Base-by-base conservation (phyloP, 2,113 vertebrate species). In the Dendropsophus ebraccatus region DNA sequence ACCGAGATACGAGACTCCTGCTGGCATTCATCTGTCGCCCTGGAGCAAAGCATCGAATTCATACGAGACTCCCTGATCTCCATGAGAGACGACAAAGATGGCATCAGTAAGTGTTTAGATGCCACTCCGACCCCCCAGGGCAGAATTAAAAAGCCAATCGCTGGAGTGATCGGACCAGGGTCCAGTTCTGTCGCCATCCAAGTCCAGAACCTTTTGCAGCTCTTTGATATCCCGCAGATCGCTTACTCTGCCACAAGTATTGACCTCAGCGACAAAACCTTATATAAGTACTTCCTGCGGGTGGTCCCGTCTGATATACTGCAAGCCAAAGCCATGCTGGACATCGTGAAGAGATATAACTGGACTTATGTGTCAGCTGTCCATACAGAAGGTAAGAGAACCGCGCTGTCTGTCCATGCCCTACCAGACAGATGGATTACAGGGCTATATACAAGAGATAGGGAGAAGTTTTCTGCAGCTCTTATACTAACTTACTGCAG, bases 11-110 rank as follows among this genome's bases (percentile, higher is more conserved):
- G 98, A 73, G 98, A 99, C 91, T 99, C 98, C 32, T 99, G 98
- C 90, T 99, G 98, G 98, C 97, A 99, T 88, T 99, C 98, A 0
- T 98, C 98, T 0, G 98, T 99, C 82, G 98, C 98, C 76, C 92
- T 99, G 91, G 98, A 99, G 90, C 98, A 99, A 91, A 99, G 98
- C 92, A 99, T 99, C 35, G 98, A 99, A 92, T 99, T 99, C 89
- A 99, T 99, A 87, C 94, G 98, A 74, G 98, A 99, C 92, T 99
- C 98, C 7, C 95, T 99, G 81, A 99, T 99, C 88, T 99, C 98
- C 65, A 98, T 98, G 87, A 91, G 97, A 75, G 98, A 99, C 19
- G 98, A 99, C 50, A 97, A 94, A 90, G 97, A 99, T 4, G 97
- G 97, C 3, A 92, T 95, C 88, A 95, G 96, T 56, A 96, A 96